Evolutionary conservation across 2,113 vertebrate genomes (phyloP), one percentile per base, ranked within the genome.

Genomic region (Tapirus terrestris): DNA sequence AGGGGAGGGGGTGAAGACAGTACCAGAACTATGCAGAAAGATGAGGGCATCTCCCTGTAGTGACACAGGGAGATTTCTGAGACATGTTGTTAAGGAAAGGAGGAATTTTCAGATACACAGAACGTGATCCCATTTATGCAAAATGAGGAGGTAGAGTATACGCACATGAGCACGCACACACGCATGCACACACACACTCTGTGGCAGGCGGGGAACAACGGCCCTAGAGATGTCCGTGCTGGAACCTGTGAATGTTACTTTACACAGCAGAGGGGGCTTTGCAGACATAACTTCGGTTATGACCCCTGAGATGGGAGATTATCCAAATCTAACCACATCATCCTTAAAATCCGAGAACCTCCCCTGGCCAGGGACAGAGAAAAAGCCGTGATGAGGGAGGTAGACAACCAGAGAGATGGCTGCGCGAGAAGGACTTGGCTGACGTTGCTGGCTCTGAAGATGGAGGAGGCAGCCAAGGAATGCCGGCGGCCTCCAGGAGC

Each of bases 131-230:
- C 53, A 29, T 1, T 17, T 16, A 9, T 56, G 14, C 29, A 39
- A 16, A 65, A 27, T 5, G 9, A 65, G 58, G 17, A 3, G 11
- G 4, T 4, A 21, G 18, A 7, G 36, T 11, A 5, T 10, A 31
- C 0, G 4, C 18, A 8, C 0, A 0, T 31, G 31, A 12, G 17
- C 0, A 0, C 5, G 1, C n/a, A 45, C 48, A 39, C 2, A 1
- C 0, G 2, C 36, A 45, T 1, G 1, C 2, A 3, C 65, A 51
- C 63, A 1, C 27, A 33, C 56, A 5, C 4, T 1, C 33, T 3
- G 1, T 3, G 1, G 33, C 18, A 20, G 11, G 29, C 70, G 27
- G 39, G 39, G 7, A 9, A 3, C 3, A 31, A 56, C 2, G 10
- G 27, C 29, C 73, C 85, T 73, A 53, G 1, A 36, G 27, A 43